Evolutionary conservation across 2,113 vertebrate genomes (phyloP).

Genomic region (Rhinolophus sinicus): DNA sequence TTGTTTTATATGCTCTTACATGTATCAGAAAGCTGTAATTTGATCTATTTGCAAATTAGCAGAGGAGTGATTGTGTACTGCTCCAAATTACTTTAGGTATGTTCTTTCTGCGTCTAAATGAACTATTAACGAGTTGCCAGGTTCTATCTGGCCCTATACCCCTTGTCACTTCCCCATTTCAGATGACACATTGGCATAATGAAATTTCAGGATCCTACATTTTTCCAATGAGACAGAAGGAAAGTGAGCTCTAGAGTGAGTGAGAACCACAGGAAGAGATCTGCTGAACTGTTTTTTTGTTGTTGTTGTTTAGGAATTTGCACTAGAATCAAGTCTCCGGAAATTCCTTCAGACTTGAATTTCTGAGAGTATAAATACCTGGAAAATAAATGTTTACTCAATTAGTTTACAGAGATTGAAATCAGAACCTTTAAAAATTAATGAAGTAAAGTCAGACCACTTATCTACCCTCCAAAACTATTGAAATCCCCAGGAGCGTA

Average conservation of each 20-base stretch:
- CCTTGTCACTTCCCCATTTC: not conserved
- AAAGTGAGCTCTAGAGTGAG: not conserved
- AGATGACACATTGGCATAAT: not conserved
- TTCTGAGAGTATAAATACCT: not conserved
- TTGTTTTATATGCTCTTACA: not conserved
- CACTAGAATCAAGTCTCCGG: not conserved
- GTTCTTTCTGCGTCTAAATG: not conserved
- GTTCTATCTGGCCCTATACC: not conserved
- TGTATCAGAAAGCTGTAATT: not conserved
- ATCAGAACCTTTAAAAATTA: not conserved
- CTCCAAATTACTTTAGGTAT: not conserved
- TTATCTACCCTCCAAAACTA: not conserved
- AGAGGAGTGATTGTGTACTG: not conserved
- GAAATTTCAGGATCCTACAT: not conserved
- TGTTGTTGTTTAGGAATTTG: not conserved
- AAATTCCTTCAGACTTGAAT: not conserved
- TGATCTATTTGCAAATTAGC: not conserved
- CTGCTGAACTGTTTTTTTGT: not conserved
- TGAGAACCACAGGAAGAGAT: too few species aligned
- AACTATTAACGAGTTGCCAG: not conserved
- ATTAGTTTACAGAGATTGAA: not conserved
- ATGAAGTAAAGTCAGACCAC: not conserved
- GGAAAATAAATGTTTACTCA: not conserved
- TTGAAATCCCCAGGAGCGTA: not conserved
- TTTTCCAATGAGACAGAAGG: not conserved